Percentiles rank a stretch among this genome's conserved stretches.
Evolutionary conservation across 2,888 invertebrate genomes (phyloP).

Genomic region (Troides aeacus): DNA sequence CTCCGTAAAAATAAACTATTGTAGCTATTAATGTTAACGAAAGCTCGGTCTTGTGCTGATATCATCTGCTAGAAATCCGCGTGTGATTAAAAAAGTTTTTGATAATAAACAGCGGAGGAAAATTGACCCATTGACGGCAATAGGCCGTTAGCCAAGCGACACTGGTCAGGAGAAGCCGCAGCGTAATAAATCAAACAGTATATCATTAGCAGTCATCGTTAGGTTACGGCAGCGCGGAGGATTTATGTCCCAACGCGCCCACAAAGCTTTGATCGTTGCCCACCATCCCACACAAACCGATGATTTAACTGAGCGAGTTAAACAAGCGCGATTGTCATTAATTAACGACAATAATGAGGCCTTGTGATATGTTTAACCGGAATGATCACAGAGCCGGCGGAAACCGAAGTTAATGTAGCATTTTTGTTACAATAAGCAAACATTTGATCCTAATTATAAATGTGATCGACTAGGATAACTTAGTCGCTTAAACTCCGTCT

Average conservation of each 20-base stretch:
- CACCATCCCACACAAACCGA: slow-evolving; percentile 40
- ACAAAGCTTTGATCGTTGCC: slow-evolving; percentile 57
- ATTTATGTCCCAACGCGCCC: slow-evolving; percentile 39
- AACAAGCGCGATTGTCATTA: slow-evolving; percentile 43
- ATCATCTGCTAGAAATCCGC: no score
- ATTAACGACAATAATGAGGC: slow-evolving; percentile 55
- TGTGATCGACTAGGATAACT: no score
- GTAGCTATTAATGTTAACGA: no score
- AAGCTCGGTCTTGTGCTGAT: no score
- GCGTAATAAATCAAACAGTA: not conserved
- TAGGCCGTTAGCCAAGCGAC: no score
- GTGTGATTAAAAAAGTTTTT: no score
- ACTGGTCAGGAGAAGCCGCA: no score
- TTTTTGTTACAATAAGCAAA: not conserved
- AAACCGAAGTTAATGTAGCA: not conserved
- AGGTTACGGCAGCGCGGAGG: slow-evolving; percentile 27
- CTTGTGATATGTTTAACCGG: slow-evolving; percentile 53
- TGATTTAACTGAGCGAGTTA: slow-evolving; percentile 50
- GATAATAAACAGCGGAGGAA: no score
- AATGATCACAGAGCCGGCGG: slow-evolving; percentile 34
- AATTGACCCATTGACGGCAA: no score
- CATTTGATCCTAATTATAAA: not conserved
- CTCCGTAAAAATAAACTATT: no score
- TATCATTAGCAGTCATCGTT: slow-evolving; percentile 17
- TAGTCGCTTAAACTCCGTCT: no score